Base-by-base conservation (phyloP, 1,140 invertebrate genomes). In the Carcinoscorpius rotundicauda region DNA sequence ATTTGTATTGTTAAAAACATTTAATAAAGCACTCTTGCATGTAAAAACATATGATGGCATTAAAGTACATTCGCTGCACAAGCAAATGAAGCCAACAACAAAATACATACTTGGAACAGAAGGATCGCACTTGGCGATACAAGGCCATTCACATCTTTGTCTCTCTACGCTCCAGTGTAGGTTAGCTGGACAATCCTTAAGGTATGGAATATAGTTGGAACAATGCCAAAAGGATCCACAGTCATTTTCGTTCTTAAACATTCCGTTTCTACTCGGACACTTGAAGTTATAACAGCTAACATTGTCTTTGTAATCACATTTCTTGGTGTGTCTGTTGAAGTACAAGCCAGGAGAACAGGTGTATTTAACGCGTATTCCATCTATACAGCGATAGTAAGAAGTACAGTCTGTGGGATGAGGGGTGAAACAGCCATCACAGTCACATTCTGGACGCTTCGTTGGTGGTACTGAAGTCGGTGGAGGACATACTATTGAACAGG, bases 91-190 rank as follows among this genome's bases (percentile, higher is more conserved):
- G 2, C 29, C 29, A 29, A 29, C 29, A 29, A 29, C 29, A 29
- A 29, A 29, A 29, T 29, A 29, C 29, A 29, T 29, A 29, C 29
- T 29, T 29, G 29, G 29, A 29, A 29, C 29, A 29, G 29, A 29
- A 29, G 29, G 29, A 50, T 67, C 62, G 48, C 66, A 67, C n/a
- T 64, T 58, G 4, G 66, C 63, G 55, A 53, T 51, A 8, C 59
- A 64, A 9, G 68, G 68, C 3, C 5, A 84, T 70, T 84, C 83
- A 69, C 83, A 85, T 4, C 78, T 74, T 67, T 76, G 72, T 3
- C 74, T 67, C 3, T 71, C 55, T 3, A 77, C 68, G 69, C 84
- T 83, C 73, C 83, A 85, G 59, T 80, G 78, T 0, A 84, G 72
- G 3, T 75, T 78, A 3, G 66, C 61, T 3, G 80, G 79, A 65